Base-by-base conservation (phyloP, 2,888 invertebrate genomes). In the Dynastes hyllus region DNA sequence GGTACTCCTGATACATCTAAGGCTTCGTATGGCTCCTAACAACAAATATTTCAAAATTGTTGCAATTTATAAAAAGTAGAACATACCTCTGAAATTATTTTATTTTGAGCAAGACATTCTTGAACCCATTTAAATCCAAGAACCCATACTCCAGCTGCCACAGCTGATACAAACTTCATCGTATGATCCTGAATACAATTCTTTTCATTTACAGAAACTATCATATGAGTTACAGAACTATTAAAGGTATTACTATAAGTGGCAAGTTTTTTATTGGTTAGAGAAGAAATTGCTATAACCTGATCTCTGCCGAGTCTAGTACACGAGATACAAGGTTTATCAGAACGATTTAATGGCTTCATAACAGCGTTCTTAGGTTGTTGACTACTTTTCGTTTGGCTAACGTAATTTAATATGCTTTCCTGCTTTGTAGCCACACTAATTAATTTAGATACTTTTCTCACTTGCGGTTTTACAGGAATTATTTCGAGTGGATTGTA, bases 61-160 rank as follows among this genome's bases (percentile, higher is more conserved):
- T 8, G 8, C 22, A 5, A 58, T 58, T 58, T 16, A 58, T 22
- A 58, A 58, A 58, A 58, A 8, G n/a, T 9, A 27, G 13, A 81
- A 85, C 86, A 90, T 85, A 89, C 92, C 89, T 92, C 92, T 70
- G 89, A 86, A 13, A 90, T 87, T 58, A 90, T 83, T 67, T 82
- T 84, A 73, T 90, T 90, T 9, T 85, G 85, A 63, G 85, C 84
- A 63, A 91, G 83, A 84, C 92, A 91, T 79, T 89, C 89, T 53
- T 86, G 84, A 4, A 91, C 89, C 92, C 92, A 92, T n/a, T 89
- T 88, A 83, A 89, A 90, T 3, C 90, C 89, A 11, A 92, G 85
- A 50, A 92, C 91, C 92, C 92, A 92, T 83, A 91, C 90, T 0
- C 92, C 91, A 0, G 91, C 89, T 9, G 92, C 92, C 61, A 92